Evolutionary conservation across 2,113 vertebrate species (phyloP).

Genomic region (Merops nubicus): DNA sequence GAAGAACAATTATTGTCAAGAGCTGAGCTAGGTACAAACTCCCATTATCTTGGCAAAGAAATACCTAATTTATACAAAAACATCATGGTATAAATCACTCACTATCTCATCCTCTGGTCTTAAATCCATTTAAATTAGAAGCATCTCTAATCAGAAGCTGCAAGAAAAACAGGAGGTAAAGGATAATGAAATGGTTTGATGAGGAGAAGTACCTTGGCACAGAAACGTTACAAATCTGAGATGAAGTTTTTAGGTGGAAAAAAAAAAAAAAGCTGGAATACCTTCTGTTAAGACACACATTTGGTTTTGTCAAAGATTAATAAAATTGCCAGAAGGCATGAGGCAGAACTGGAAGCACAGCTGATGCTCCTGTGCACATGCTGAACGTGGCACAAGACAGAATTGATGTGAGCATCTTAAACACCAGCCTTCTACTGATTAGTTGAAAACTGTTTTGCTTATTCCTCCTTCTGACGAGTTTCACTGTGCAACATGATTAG

Average conservation of each 20-base stretch:
- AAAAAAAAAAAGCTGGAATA: background rate
- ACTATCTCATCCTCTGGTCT: background rate
- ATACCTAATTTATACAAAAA: background rate
- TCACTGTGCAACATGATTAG: background rate
- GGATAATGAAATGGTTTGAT: background rate
- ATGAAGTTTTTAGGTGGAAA: background rate
- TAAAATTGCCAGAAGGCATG: background rate
- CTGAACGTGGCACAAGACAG: background rate
- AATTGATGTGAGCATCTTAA: background rate
- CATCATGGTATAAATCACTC: background rate
- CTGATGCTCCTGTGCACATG: background rate
- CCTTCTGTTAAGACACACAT: background rate
- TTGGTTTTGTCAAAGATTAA: background rate
- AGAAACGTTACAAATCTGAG: background rate
- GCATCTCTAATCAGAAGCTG: background rate
- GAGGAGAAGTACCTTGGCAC: background rate
- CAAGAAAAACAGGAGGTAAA: background rate
- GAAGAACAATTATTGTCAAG: background rate
- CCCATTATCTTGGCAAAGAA: background rate
- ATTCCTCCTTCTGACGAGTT: background rate
- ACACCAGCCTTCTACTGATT: background rate
- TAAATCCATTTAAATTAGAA: constrained; percentile 19
- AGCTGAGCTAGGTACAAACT: background rate
- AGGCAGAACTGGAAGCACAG: background rate
- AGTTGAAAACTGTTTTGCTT: background rate